Evolutionary conservation across 2,797 vertebrate genomes (phyloP).

Genomic region (Mus minutoides): DNA sequence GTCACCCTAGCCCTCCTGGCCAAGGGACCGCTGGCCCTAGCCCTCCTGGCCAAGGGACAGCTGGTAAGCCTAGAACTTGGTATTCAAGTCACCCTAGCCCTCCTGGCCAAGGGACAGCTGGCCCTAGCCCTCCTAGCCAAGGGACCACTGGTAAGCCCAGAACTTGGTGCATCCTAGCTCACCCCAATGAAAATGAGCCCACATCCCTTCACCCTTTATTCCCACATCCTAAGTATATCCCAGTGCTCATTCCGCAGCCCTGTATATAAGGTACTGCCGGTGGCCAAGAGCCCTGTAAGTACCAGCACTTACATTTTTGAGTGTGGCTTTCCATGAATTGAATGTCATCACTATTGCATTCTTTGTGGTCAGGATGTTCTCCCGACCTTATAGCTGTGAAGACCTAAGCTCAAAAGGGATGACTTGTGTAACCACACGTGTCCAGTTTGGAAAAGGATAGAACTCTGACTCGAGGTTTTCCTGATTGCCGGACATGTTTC

Average conservation of each 20-base stretch:
- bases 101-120: too few species aligned
- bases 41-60: too few species aligned
- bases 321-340: neutral
- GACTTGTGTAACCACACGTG: neutral
- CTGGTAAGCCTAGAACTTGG: neutral
- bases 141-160: neutral
- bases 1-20: too few species aligned
- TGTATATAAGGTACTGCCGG: neutral
- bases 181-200: neutral
- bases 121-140: too few species aligned
- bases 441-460: neutral
- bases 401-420: neutral
- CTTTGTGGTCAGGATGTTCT: neutral
- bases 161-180: too few species aligned
- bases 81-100: too few species aligned
- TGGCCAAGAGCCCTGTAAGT: neutral
- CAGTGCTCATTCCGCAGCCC: rapidly evolving
- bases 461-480: neutral
- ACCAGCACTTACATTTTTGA: rapidly evolving
- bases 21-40: too few species aligned
- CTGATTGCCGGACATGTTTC: neutral
- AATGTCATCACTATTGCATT: neutral
- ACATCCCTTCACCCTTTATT: neutral
- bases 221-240: neutral
- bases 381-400: neutral